phyloP scores from a whole-genome alignment of 1,140 invertebrate genomes.

The Hyphantria cunea region DNA sequence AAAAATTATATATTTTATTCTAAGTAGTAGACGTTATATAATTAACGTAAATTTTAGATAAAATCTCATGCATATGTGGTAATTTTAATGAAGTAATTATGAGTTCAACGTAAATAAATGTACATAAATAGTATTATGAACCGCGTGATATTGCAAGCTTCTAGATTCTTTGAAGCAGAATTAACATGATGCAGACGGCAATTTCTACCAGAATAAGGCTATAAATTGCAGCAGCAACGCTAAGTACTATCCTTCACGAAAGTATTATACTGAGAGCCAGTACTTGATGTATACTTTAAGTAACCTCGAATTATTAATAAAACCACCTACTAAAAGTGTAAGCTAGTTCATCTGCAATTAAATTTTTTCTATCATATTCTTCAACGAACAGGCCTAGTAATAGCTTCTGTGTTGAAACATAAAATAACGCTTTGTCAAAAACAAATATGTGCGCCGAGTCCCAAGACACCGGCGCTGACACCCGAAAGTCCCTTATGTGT shows the following conservation, averaged over 20 bases:
- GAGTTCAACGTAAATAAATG: neutral
- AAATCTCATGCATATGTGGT: neutral
- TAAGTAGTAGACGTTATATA: no score
- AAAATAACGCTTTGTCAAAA: conserved; percentile 1
- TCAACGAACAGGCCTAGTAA: neutral
- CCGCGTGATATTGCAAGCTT: conserved; percentile 2
- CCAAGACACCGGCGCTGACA: conserved; percentile 7
- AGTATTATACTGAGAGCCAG: conserved; percentile 15
- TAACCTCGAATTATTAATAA: neutral
- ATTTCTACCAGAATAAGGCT: conserved; percentile 33
- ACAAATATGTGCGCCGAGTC: conserved; percentile 31
- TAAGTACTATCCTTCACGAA: conserved; percentile 15
- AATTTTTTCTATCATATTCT: neutral
- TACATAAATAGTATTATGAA: neutral
- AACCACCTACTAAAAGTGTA: neutral
- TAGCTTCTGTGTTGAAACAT: conserved; percentile 1
- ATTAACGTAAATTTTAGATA: no score
- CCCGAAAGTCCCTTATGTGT: conserved; percentile 31
- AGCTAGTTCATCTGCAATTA: neutral
- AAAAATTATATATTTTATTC: no score
- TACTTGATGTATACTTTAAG: conserved; percentile 12
- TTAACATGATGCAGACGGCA: conserved; percentile 18
- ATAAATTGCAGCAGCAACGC: conserved; percentile 42
- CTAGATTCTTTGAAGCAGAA: neutral
- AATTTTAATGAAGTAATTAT: neutral